Conservation (phyloP, 1,140 invertebrate genomes). For the Zaprionus camerounensis region DNA sequence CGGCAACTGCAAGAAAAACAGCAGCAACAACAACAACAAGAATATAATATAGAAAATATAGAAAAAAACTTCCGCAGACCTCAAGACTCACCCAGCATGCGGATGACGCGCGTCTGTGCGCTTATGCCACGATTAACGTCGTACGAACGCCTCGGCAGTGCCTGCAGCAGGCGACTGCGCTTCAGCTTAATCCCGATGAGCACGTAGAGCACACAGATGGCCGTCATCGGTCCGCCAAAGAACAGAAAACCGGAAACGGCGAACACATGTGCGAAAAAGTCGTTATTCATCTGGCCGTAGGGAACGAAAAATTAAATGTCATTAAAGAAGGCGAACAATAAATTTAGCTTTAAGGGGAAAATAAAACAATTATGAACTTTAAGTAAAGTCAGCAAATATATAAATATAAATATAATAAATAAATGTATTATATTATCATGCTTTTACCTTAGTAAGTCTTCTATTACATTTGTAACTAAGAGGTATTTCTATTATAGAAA, state of each 20-base stretch:
- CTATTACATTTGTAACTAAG: not conserved
- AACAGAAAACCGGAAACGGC: constrained; percentile 93
- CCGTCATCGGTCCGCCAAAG: constrained; percentile 93
- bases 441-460: not conserved
- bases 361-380: too few species aligned
- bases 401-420: too few species aligned
- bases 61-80: not conserved
- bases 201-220: constrained; percentile 94
- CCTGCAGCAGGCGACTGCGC: constrained; percentile 82
- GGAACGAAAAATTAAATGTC: constrained; percentile 26
- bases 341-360: not conserved
- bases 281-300: constrained; percentile 85
- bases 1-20: constrained; percentile 89
- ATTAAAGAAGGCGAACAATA: not conserved
- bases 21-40: constrained; percentile 25
- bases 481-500: not conserved
- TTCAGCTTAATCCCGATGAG: constrained; percentile 91
- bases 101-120: constrained; percentile 87
- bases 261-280: constrained; percentile 90
- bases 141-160: constrained; percentile 65
- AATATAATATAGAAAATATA: not conserved
- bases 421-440: too few species aligned
- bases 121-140: constrained; percentile 82
- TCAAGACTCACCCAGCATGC: constrained; percentile 87
- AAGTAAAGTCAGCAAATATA: too few species aligned